Evolutionary conservation across 2,113 vertebrate species (phyloP).

Genomic region (Austrofundulus limnaeus): DNA sequence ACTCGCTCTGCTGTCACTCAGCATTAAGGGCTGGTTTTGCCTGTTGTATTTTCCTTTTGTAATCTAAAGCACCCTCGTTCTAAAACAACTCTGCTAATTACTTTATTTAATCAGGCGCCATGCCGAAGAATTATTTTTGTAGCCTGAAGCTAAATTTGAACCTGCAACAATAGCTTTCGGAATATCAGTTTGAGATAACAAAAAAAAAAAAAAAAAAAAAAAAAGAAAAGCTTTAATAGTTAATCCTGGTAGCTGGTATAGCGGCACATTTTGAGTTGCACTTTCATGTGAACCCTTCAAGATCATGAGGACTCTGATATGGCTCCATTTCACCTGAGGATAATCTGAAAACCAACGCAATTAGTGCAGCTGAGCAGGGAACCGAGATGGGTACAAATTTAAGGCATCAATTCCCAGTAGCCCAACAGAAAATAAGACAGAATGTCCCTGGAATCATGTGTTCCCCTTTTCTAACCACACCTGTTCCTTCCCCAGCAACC

Average conservation of each 20-base stretch:
- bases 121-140: constrained; percentile 61
- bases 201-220: constrained; percentile 30
- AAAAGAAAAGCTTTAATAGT: constrained; percentile 35
- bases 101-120: constrained; percentile 68
- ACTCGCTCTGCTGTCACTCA: constrained; percentile 67
- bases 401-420: constrained; percentile 20
- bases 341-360: constrained; percentile 41
- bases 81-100: constrained; percentile 67
- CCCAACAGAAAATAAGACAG: constrained; percentile 10
- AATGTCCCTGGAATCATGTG: constrained; percentile 26
- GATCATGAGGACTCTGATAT: constrained; percentile 43
- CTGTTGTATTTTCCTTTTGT: constrained; percentile 69
- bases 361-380: constrained; percentile 22
- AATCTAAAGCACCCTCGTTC: constrained; percentile 66
- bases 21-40: constrained; percentile 67
- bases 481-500: constrained; percentile 63
- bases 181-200: constrained; percentile 67
- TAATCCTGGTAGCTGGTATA: constrained; percentile 56
- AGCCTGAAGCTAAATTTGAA: constrained; percentile 61
- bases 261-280: constrained; percentile 29
- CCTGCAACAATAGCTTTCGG: constrained; percentile 57
- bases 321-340: constrained; percentile 47
- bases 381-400: neutral
- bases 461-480: constrained; percentile 61
- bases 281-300: constrained; percentile 51